Base-by-base conservation (phyloP, 2,113 vertebrate genomes). In the Larimichthys polyactis region DNA sequence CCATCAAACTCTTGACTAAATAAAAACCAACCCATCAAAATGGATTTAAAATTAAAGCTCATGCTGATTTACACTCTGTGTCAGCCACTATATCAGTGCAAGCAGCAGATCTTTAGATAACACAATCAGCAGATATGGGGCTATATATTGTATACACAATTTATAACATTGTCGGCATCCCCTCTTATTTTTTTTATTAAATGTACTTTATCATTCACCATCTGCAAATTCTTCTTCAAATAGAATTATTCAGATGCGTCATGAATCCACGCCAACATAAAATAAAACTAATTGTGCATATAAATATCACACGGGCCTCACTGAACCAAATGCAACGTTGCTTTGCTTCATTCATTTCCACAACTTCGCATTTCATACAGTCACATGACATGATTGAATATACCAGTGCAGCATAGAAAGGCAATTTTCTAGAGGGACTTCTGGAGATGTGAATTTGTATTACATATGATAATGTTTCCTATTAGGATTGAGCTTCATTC, bases 381-480 rank as follows among this genome's bases (percentile, higher is more conserved):
- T 81, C 81, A 46, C 49, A 20, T 55, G 62, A 48, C 40, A 17
- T 83, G 80, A 91, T 89, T 83, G 71, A 83, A 87, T 87, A 68
- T 74, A 62, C 43, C 49, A 67, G 20, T 54, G 4, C 22, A 57
- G 54, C 69, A 55, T 1, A 84, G 74, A 85, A 79, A 75, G 59
- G 71, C 82, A 84, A 85, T 83, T 66, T 91, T 82, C 71, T 32
- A 79, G 58, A 66, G 36, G 40, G 73, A 52, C 79, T 85, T 40
- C 36, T 40, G 8, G 15, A 27, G 58, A 83, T 63, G 69, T 79
- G 68, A 79, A 87, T 89, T 78, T 81, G 52, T 82, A 76, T 75
- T 74, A 83, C 72, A 85, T 77, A 79, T 85, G 71, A 79, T 82
- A 89, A 84, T 88, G 48, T 85, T 85, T 87, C 85, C 79, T 78